Base-by-base conservation (phyloP, 2,113 vertebrate species). In the Empidonax alnorum region DNA sequence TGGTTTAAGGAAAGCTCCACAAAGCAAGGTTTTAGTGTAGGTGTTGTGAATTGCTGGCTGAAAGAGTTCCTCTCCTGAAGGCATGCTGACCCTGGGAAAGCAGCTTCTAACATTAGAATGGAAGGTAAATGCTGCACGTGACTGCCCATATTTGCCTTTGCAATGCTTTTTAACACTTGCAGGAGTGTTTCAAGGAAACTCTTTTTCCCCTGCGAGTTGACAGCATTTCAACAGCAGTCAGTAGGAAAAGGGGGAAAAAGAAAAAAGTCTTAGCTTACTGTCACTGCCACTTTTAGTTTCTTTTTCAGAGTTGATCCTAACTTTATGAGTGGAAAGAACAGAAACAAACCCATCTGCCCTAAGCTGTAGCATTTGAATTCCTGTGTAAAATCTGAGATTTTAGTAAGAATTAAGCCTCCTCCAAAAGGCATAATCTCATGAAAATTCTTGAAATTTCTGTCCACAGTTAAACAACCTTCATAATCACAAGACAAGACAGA, bases 381-480 rank as follows among this genome's bases (percentile, higher is more conserved):
- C 33, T 62, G 10, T 42, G 25, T 73, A 67, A 95, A 90, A 55
- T 3, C 7, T 50, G 10, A 55, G 17, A 63, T 28, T 53, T 69
- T 53, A 30, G 3, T 33, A 41, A 52, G 44, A 79, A 20, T 46
- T 23, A 76, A 55, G 22, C 1, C 7, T 62, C 41, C 13, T 53
- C 31, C 0, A 1, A 62, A 86, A 84, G 13, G 58, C 6, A 50
- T 15, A 37, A 71, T 50, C 8, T 50, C 1, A 0, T 25, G 24
- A 79, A 79, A 79, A 79, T 35, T 49, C 39, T 6, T 30, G 28
- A 16, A 31, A 22, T 55, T 90, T 74, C 33, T 72, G 33, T 65
- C 15, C 7, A 23, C 44, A 52, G 30, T 68, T 76, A 50, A 58
- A 75, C 17, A 10, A 76, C 35, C 39, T 35, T 10, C 13, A 18